These are phyloP conservation scores for Porites evermanni DNA, from an alignment of 92 coral and sea anemone species.

Conservation along the genomic window DNA sequence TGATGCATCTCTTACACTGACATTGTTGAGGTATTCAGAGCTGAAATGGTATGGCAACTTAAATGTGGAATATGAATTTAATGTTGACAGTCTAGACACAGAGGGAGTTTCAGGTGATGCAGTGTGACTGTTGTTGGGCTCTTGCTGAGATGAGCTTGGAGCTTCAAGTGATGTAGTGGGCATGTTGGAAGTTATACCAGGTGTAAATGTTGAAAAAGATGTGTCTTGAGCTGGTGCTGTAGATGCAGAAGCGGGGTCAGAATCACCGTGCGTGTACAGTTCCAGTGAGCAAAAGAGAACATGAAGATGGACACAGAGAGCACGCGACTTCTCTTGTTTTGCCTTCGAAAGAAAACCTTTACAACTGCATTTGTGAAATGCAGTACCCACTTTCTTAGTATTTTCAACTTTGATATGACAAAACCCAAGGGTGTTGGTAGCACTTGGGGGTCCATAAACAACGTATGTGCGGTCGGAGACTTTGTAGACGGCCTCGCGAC, in stretches of 20 bases:
- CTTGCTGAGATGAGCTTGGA: background rate
- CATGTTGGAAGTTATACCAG: background rate
- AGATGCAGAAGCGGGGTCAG: background rate
- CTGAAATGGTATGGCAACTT: background rate
- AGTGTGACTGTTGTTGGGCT: background rate
- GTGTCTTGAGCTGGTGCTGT: background rate
- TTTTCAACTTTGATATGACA: background rate
- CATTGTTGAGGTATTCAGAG: background rate
- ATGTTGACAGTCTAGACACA: background rate
- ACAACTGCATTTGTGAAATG: background rate
- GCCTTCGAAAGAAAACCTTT: background rate
- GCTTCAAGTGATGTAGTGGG: constrained; percentile 1
- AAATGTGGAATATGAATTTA: background rate
- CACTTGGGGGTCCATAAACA: constrained; percentile 28
- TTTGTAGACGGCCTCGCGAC: background rate
- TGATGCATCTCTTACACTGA: background rate
- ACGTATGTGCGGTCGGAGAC: background rate
- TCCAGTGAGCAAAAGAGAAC: background rate
- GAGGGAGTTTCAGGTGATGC: background rate
- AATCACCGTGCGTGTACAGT: background rate
- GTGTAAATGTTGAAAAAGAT: background rate
- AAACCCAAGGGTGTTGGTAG: constrained; percentile 21
- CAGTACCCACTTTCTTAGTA: background rate
- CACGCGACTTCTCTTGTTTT: background rate
- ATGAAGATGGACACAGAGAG: background rate